Evolutionary conservation across 2,797 vertebrate genomes (phyloP).

Genomic region (Hypotaenidia philippensis): DNA sequence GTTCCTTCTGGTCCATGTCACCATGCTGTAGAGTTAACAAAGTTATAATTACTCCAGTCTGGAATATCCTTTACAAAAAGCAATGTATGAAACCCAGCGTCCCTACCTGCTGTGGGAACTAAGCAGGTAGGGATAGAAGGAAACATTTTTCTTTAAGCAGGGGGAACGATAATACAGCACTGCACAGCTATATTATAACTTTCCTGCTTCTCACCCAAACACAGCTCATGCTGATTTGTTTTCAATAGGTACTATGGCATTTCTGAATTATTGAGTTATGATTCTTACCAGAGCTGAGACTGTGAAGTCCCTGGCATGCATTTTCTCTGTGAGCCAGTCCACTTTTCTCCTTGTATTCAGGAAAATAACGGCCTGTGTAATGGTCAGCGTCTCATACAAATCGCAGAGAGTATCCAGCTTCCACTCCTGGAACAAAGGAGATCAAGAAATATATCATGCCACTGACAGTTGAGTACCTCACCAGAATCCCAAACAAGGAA

Average conservation of each 20-base stretch:
- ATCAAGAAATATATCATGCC: background rate
- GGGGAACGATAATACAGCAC: slow-evolving; percentile 95
- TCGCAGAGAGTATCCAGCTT: slow-evolving; percentile 98
- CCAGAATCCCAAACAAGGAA: fast-evolving
- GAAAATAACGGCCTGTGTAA: slow-evolving; percentile 99
- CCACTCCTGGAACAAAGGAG: slow-evolving; percentile 87
- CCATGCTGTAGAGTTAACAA: slow-evolving; percentile 86
- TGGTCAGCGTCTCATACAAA: slow-evolving; percentile 96
- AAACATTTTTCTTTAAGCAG: slow-evolving; percentile 91
- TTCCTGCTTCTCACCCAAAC: slow-evolving; percentile 73
- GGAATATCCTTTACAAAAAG: fast-evolving
- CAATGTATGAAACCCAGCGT: slow-evolving; percentile 91
- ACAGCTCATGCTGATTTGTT: fast-evolving
- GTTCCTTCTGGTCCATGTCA: slow-evolving; percentile 99
- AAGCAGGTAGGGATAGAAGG: slow-evolving; percentile 90
- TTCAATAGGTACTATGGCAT: fast-evolving
- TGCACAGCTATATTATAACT: slow-evolving; percentile 87
- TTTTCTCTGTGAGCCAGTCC: slow-evolving; percentile 98
- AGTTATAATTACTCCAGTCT: background rate
- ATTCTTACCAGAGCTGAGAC: slow-evolving; percentile 94
- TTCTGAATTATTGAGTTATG: fast-evolving
- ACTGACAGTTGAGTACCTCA: fast-evolving
- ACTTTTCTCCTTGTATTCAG: slow-evolving; percentile 99
- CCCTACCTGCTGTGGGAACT: slow-evolving; percentile 79
- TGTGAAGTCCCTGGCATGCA: slow-evolving; percentile 97